These are phyloP conservation scores for Phataginus tricuspis DNA, from an alignment of 2,797 vertebrate species.

Conservation along the genomic window DNA sequence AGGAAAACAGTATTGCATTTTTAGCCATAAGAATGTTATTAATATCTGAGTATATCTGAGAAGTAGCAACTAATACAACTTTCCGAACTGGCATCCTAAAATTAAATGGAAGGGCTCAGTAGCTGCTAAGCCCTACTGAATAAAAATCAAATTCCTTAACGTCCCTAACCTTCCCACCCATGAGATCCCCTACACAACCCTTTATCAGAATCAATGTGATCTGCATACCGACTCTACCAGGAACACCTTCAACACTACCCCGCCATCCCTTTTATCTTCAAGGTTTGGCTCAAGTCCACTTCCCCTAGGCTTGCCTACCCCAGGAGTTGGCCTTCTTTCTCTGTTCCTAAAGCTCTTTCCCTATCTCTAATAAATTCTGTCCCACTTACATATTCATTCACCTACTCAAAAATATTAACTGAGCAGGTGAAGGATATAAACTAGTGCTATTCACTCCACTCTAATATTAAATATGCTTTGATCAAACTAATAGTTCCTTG, in stretches of 20 bases:
- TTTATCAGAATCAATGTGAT: neutral
- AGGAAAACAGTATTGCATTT: slow-evolving; percentile 55
- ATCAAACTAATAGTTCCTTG: neutral
- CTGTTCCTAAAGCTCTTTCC: neutral
- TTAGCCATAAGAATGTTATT: slow-evolving; percentile 56
- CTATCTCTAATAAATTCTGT: neutral
- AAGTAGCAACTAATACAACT: slow-evolving; percentile 57
- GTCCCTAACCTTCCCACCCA: neutral
- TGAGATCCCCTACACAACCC: neutral
- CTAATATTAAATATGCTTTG: neutral
- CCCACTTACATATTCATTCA: neutral
- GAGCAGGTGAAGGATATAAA: neutral
- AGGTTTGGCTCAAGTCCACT: neutral
- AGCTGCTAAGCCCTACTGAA: neutral
- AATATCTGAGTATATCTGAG: slow-evolving; percentile 36
- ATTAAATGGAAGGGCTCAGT: neutral
- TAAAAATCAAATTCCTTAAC: neutral
- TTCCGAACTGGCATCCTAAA: slow-evolving; percentile 5
- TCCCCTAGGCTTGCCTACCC: neutral
- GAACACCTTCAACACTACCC: neutral
- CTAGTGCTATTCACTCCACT: neutral
- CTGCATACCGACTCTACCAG: neutral
- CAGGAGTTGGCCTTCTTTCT: neutral
- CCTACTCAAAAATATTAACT: slow-evolving; percentile 11
- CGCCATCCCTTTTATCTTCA: neutral